Conservation (phyloP, 2,113 vertebrate genomes). For the Ceuthmochares aereus region DNA sequence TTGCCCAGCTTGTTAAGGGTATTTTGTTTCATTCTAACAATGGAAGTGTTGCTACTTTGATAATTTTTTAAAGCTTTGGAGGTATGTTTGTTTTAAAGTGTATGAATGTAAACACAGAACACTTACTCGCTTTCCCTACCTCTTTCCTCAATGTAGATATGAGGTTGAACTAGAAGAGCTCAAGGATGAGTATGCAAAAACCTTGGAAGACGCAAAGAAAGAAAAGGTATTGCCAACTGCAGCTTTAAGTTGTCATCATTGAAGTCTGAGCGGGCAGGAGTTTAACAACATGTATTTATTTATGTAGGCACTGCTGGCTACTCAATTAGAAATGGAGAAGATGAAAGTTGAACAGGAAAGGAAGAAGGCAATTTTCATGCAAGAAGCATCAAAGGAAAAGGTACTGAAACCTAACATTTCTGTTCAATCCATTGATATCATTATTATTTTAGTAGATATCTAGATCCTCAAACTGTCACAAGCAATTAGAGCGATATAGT, state of each 20-base stretch:
- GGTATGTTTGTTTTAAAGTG: background rate
- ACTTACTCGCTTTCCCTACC: background rate
- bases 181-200: conserved; percentile 86
- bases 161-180: conserved; percentile 91
- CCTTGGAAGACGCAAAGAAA: conserved; percentile 89
- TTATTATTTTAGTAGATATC: background rate
- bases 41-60: background rate
- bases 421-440: background rate
- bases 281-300: background rate
- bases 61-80: background rate
- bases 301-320: conserved; percentile 84
- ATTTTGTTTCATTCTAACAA: background rate
- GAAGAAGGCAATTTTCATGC: conserved; percentile 90
- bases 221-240: conserved; percentile 88
- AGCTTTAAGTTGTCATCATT: background rate
- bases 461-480: background rate
- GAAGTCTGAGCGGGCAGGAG: background rate
- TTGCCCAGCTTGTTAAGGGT: background rate
- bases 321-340: conserved; percentile 98
- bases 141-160: conserved; percentile 75
- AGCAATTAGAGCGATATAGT: background rate
- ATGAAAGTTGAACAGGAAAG: conserved; percentile 98
- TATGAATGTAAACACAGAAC: background rate
- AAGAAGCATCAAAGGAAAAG: conserved; percentile 95
- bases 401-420: conserved; percentile 64